These are phyloP conservation scores for Nesometra sesokonis DNA, from an alignment of 35 echinoderm and acorn worm species.

Conservation along the genomic window DNA sequence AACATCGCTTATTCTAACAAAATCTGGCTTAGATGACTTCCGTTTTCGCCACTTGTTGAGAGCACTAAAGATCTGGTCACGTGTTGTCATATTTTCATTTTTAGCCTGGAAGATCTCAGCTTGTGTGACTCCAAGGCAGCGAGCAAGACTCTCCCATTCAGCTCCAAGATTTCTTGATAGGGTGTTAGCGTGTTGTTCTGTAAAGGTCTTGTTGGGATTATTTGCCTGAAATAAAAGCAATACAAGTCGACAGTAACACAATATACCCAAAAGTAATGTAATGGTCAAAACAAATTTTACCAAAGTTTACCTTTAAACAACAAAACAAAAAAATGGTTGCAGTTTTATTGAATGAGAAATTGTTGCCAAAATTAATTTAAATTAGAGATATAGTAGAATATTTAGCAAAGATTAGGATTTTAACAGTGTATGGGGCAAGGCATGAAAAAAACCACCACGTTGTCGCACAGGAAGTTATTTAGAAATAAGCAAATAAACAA, in stretches of 20 bases:
- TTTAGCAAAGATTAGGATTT: too few species aligned
- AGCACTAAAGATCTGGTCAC: background rate
- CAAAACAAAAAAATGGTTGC: too few species aligned
- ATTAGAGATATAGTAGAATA: too few species aligned
- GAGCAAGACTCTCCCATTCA: background rate
- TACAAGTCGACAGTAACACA: background rate
- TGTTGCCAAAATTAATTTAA: too few species aligned
- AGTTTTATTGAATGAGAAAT: too few species aligned
- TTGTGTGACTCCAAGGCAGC: background rate
- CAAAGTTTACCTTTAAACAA: too few species aligned
- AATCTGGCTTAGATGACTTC: background rate
- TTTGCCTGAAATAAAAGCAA: background rate
- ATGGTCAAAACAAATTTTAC: too few species aligned
- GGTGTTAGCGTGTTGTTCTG: background rate
- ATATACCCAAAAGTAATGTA: too few species aligned
- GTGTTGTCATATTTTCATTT: background rate
- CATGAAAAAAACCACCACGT: too few species aligned
- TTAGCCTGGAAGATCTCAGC: background rate
- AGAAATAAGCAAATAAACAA: too few species aligned
- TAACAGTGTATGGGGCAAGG: too few species aligned
- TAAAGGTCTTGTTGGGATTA: background rate
- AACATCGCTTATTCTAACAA: background rate
- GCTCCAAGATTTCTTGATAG: background rate
- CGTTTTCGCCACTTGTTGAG: background rate
- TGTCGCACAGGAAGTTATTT: too few species aligned